Evolutionary conservation across 1,140 invertebrate species (phyloP), one percentile per base, ranked within the genome.

Genomic region (Drosophila azteca): DNA sequence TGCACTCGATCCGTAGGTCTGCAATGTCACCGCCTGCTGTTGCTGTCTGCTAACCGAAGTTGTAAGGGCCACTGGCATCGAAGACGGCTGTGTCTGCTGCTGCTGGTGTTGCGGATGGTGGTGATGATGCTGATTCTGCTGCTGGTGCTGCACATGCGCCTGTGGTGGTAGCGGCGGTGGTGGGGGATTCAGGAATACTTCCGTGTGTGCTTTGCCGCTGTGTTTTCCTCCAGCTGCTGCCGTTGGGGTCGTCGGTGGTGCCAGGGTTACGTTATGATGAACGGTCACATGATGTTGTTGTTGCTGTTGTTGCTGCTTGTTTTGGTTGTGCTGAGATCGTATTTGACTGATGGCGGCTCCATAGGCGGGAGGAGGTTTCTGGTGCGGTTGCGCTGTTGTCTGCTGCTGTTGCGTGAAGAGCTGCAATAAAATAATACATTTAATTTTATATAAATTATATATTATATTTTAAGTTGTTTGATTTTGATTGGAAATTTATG

Each of bases 281-380:
- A 77, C 54, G 43, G n/a, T 69, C 57, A 79, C 58, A 9, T 79
- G 84, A 2, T 48, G 61, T 7, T 73, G 69, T 1, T 65, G 72
- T 0, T 77, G 66, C n/a, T 77, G 77, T 24, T 70, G 80, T 31
- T 82, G 82, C 15, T 88, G 88, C 53, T 90, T 91, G 54, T 90
- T 91, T 90, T 91, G 90, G 88, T 90, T 90, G 76, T 91, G 79
- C 83, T 91, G 90, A 91, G 90, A 91, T 91, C 90, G 71, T 64
- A 91, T 90, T 90, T 91, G 90, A 90, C 89, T 91, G 78, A 91
- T 91, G 73, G 90, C 90, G 54, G 90, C 79, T 67, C 90, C 90
- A 68, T 91, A 91, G 52, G 90, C 90, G 53, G 90, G 90, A 57
- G 90, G 90, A 58, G 90, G 90, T 73, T 91, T 91, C 55, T 90